These are phyloP conservation scores for Chromis chromis DNA, from an alignment of 2,797 vertebrate species.

Conservation along the genomic window DNA sequence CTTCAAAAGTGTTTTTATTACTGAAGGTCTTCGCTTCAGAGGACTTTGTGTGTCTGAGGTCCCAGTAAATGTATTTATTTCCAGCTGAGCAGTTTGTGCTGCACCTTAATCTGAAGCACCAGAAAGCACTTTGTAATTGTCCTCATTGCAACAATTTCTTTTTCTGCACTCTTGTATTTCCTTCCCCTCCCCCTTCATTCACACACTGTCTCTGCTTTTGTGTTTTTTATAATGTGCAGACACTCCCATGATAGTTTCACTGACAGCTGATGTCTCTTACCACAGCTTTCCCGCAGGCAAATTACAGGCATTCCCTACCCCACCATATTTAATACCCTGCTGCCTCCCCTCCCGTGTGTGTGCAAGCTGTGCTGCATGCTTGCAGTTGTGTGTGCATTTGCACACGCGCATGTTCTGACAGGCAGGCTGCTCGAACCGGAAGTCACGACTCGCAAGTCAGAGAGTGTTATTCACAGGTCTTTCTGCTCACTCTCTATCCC, in stretches of 20 bases:
- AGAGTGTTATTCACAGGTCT: constrained; percentile 61
- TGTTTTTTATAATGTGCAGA: constrained; percentile 9
- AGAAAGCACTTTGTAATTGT: neutral
- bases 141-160: neutral
- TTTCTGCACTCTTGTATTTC: neutral
- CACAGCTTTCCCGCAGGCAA: constrained; percentile 37
- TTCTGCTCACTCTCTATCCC: constrained; percentile 3
- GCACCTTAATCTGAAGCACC: constrained; percentile 2
- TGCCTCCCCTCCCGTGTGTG: constrained; percentile 2
- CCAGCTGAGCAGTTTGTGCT: constrained; percentile 10
- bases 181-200: constrained; percentile 29
- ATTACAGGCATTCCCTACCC: constrained; percentile 43
- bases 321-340: constrained; percentile 36
- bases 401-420: constrained; percentile 47
- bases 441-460: constrained; percentile 79
- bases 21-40: neutral
- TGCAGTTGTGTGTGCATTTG: constrained; percentile 24
- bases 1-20: constrained; percentile 19
- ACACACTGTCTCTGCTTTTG: constrained; percentile 33
- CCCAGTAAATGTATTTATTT: constrained; percentile 6
- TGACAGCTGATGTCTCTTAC: constrained; percentile 51
- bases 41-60: constrained; percentile 14
- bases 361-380: constrained; percentile 38
- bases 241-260: constrained; percentile 23
- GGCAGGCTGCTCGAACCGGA: constrained; percentile 68